Evolutionary conservation across 2,888 invertebrate genomes (phyloP).

Genomic region (Sylvicola cinctus): DNA sequence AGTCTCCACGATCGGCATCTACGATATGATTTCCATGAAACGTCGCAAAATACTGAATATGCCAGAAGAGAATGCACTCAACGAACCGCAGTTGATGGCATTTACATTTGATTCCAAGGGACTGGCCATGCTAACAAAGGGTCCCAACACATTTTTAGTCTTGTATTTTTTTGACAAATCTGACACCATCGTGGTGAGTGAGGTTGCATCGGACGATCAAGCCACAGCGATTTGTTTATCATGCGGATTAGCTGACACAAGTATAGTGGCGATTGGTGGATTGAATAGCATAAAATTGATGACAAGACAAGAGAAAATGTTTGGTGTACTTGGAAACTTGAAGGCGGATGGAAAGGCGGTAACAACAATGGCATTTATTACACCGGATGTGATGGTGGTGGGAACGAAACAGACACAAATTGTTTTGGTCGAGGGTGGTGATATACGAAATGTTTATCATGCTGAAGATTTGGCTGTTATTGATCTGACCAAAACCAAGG

Average conservation of each 20-base stretch:
- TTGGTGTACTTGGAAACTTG: constrained; percentile 31
- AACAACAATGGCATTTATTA: constrained; percentile 61
- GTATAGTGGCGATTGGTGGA: constrained; percentile 38
- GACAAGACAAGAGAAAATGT: constrained; percentile 44
- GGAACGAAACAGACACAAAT: constrained; percentile 61
- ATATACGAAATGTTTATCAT: constrained; percentile 45
- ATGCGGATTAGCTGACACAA: constrained; percentile 41
- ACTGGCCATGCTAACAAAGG: constrained; percentile 57
- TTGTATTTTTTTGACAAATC: constrained; percentile 59
- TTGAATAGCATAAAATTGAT: constrained; percentile 35
- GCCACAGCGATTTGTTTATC: constrained; percentile 18
- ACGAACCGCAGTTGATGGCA: constrained; percentile 46
- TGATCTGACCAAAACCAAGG: constrained; percentile 11
- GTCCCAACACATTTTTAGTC: constrained; percentile 43
- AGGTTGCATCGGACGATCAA: constrained; percentile 14
- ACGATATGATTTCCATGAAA: constrained; percentile 47
- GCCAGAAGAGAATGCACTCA: constrained; percentile 36
- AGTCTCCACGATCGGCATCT: constrained; percentile 23
- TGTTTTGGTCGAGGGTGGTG: constrained; percentile 68
- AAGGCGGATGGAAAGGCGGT: constrained; percentile 63
- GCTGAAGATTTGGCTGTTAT: constrained; percentile 24
- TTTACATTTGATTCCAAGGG: constrained; percentile 71
- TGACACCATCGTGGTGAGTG: constrained; percentile 27
- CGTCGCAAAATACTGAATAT: constrained; percentile 43
- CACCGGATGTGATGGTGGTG: constrained; percentile 59